phyloP scores from a whole-genome alignment of 2,888 invertebrate genomes.

The Drosophila peninsularis region DNA sequence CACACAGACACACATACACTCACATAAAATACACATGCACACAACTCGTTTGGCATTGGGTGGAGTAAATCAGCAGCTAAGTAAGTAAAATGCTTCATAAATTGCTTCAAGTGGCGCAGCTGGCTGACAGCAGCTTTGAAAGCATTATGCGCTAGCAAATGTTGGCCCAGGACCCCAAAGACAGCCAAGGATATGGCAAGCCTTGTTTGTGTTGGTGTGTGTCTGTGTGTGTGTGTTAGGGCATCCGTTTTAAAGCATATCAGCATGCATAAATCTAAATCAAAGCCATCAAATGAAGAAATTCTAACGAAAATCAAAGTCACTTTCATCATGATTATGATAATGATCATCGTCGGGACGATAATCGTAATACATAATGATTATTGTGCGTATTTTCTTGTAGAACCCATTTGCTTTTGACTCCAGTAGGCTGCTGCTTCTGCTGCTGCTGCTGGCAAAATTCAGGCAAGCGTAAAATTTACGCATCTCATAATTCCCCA shows the following conservation, averaged over 20 bases:
- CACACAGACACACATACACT: constrained; percentile 13
- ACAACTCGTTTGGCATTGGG: constrained; percentile 34
- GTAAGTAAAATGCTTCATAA: constrained; percentile 80
- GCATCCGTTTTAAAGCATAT: constrained; percentile 61
- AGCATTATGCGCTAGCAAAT: constrained; percentile 61
- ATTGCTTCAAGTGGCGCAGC: constrained; percentile 78
- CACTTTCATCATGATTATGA: constrained; percentile 46
- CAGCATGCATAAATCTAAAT: constrained; percentile 71
- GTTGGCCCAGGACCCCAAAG: constrained; percentile 57
- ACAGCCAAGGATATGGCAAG: constrained; percentile 42
- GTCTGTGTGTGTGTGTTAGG: constrained; percentile 31
- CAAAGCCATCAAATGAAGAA: constrained; percentile 61
- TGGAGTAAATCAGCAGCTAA: constrained; percentile 77
- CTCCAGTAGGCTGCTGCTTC: constrained; percentile 30
- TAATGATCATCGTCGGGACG: constrained; percentile 21
- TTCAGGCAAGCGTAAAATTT: constrained; percentile 67
- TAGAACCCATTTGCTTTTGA: constrained; percentile 39
- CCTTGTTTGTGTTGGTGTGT: constrained; percentile 17
- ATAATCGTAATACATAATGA: constrained; percentile 37
- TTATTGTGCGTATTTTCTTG: constrained; percentile 23
- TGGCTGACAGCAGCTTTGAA: constrained; percentile 67
- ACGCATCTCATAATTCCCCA: constrained; percentile 47
- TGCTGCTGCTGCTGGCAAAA: constrained; percentile 35
- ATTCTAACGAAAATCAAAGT: constrained; percentile 71
- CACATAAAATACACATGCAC: constrained; percentile 11